Evolutionary conservation across 2,113 vertebrate species (phyloP).

Genomic region (Piprites chloris): DNA sequence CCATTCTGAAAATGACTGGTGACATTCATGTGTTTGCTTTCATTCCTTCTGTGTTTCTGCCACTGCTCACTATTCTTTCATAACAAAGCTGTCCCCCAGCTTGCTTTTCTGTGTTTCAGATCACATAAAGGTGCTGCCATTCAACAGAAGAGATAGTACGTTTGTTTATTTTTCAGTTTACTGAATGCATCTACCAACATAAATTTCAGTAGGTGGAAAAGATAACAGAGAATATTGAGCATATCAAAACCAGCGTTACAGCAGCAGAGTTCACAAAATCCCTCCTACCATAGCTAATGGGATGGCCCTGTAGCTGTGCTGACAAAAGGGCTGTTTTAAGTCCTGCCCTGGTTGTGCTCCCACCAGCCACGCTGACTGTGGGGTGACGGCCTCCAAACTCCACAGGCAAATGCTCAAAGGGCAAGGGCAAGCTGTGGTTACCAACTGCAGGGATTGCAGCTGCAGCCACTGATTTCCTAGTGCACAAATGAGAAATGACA

Average conservation of each 20-base stretch:
- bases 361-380: not conserved
- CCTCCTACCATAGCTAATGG: not conserved
- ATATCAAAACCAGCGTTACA: not conserved
- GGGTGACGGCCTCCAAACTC: not conserved
- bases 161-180: not conserved
- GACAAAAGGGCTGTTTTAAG: not conserved
- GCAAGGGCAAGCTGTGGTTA: not conserved
- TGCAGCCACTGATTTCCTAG: not conserved
- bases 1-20: not conserved
- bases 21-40: not conserved
- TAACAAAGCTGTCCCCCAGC: not conserved
- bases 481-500: conserved; percentile 26
- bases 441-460: not conserved
- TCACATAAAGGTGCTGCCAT: not conserved
- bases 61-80: not conserved
- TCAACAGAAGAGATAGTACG: not conserved
- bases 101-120: not conserved
- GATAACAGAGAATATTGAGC: not conserved
- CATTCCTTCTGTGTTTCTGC: not conserved
- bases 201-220: not conserved
- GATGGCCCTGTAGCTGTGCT: not conserved
- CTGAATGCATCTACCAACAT: not conserved
- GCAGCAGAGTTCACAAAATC: not conserved
- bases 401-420: not conserved
- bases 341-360: not conserved